Conservation (phyloP, 1,140 invertebrate genomes). For the Nilaparvata lugens region DNA sequence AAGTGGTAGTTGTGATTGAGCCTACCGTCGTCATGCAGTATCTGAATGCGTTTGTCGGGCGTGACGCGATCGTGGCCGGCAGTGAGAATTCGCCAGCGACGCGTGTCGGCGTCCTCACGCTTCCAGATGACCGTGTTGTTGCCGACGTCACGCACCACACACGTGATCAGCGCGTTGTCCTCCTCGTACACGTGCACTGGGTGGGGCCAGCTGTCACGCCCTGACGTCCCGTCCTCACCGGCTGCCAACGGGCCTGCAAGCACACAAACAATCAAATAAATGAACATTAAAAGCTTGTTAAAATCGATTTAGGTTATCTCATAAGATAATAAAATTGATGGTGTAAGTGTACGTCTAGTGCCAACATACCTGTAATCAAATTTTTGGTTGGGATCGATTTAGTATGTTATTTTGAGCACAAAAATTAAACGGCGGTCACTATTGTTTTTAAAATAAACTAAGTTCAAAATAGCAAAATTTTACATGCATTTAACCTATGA, state of each 20-base stretch:
- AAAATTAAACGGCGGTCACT: too few relatives aligned
- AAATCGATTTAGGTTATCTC: background rate
- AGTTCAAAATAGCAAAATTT: too few relatives aligned
- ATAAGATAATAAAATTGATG: too few relatives aligned
- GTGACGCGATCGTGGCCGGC: slow-evolving; percentile 62
- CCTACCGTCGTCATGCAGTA: slow-evolving; percentile 62
- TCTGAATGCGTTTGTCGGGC: slow-evolving; percentile 53
- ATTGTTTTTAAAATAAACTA: too few relatives aligned
- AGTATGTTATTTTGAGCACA: too few relatives aligned
- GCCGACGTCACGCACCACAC: slow-evolving; percentile 57
- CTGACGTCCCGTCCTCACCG: slow-evolving; percentile 10
- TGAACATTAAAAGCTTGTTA: background rate
- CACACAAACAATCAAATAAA: background rate
- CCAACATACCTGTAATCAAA: too few relatives aligned
- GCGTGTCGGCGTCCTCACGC: slow-evolving; percentile 46
- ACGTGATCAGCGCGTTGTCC: slow-evolving; percentile 64
- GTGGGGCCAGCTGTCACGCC: slow-evolving; percentile 14
- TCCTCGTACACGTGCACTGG: slow-evolving; percentile 47
- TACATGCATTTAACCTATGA: too few relatives aligned
- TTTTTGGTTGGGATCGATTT: too few relatives aligned
- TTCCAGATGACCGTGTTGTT: slow-evolving; percentile 61
- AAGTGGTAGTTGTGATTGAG: background rate
- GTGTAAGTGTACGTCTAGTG: too few relatives aligned
- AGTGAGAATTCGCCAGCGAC: slow-evolving; percentile 49
- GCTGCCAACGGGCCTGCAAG: background rate